Evolutionary conservation across 2,113 vertebrate species (phyloP).

Genomic region (Perccottus glenii): DNA sequence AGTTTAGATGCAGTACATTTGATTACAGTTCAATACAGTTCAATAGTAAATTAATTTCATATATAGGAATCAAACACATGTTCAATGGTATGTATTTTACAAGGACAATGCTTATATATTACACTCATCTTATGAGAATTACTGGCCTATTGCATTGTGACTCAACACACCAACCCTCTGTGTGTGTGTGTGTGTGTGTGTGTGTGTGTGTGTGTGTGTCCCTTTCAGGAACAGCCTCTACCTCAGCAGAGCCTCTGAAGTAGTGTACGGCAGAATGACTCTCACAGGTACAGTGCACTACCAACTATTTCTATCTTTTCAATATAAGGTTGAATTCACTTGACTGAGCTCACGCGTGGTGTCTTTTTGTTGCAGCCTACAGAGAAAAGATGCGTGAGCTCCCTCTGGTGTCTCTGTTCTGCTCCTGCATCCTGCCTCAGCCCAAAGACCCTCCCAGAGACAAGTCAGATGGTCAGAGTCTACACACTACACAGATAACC

Average conservation of each 20-base stretch:
- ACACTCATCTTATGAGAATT: too few species aligned
- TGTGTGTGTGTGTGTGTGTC: neutral
- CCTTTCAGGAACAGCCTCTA: constrained; percentile 55
- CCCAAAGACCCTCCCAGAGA: constrained; percentile 6
- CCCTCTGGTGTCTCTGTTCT: constrained; percentile 91
- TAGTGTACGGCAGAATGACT: constrained; percentile 54
- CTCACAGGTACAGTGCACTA: constrained; percentile 55
- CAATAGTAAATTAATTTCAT: too few species aligned
- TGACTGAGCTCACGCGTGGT: neutral
- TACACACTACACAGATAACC: neutral
- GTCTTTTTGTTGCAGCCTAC: constrained; percentile 82
- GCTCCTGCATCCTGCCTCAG: constrained; percentile 84
- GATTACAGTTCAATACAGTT: too few species aligned
- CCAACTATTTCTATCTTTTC: neutral
- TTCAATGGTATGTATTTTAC: too few species aligned
- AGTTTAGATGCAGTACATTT: too few species aligned
- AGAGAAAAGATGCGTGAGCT: constrained; percentile 96
- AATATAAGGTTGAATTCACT: neutral
- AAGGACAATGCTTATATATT: too few species aligned
- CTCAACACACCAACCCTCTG: too few species aligned
- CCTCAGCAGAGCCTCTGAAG: constrained; percentile 62
- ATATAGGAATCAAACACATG: too few species aligned
- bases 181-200: neutral
- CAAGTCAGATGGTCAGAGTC: neutral
- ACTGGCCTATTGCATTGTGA: too few species aligned